Evolutionary conservation across 2,113 vertebrate species (phyloP), one percentile per base, ranked within the genome.

Genomic region (Pipra filicauda): DNA sequence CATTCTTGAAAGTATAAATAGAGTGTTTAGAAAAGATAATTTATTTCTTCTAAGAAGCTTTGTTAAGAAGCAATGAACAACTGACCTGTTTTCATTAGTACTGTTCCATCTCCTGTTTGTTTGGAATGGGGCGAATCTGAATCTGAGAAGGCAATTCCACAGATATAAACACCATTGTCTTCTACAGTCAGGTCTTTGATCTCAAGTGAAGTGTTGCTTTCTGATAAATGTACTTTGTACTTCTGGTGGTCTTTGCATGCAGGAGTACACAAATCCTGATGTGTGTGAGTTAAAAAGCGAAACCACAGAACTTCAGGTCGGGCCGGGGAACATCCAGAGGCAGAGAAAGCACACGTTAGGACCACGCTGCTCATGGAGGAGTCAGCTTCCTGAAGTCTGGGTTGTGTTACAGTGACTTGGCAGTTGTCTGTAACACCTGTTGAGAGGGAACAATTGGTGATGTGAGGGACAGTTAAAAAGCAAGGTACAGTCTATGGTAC

Each of bases 81-180:
- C 98, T 96, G 58, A 98, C 98, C 98, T 98, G 78, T 97, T 46
- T 97, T 95, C 0, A 18, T 96, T 70, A 98, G 67, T 7, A 44
- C 26, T 23, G 98, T 98, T 73, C 98, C 98, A 3, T 6, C 33
- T 83, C 98, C 98, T 0, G 95, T 96, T 72, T 83, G 93, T 90
- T 98, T 98, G 14, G 98, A 97, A 22, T 0, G 31, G 0, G 61
- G 9, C 16, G 74, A 31, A 1, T 0, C 1, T 17, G 92, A 96
- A 4, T 41, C 14, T 28, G 46, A 6, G 85, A 95, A 97, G 67
- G 96, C 95, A 49, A 98, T 86, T 67, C 98, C 98, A 75, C 98
- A 98, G 91, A 98, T 57, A 19, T 98, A 98, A 93, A 98, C 46
- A 37, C 93, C 98, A 1, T 90, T 98, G 95, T 98, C 98, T 2